These are phyloP conservation scores for Heliangelus exortis DNA, from an alignment of 2,797 vertebrate genomes.

Conservation along the genomic window DNA sequence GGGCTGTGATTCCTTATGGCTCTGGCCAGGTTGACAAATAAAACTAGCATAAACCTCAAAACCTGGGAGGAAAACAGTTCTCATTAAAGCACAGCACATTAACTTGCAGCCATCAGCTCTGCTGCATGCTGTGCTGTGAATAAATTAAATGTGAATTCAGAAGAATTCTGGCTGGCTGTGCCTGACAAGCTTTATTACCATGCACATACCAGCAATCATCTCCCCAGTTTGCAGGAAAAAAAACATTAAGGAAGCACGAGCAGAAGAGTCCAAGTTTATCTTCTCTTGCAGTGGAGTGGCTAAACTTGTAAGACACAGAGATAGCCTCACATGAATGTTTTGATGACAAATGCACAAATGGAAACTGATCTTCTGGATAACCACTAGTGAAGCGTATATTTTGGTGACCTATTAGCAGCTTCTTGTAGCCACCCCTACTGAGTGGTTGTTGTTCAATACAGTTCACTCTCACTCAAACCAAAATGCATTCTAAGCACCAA, in stretches of 20 bases:
- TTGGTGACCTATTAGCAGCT: not conserved
- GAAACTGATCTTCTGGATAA: not conserved
- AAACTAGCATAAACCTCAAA: conserved; percentile 62
- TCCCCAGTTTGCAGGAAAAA: not conserved
- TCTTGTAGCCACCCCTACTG: not conserved
- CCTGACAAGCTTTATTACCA: conserved; percentile 51
- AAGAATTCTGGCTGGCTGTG: conserved; percentile 51
- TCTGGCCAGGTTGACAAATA: conserved; percentile 65
- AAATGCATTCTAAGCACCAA: not conserved
- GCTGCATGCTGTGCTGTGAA: conserved; percentile 62
- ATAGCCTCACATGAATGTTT: not conserved
- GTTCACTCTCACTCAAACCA: not conserved
- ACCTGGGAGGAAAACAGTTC: conserved; percentile 66
- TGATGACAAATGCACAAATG: not conserved
- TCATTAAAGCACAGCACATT: conserved; percentile 76
- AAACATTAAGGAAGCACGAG: not conserved
- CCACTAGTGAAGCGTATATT: not conserved
- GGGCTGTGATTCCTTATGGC: conserved; percentile 32
- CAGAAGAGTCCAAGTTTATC: not conserved
- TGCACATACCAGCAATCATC: conserved; percentile 45
- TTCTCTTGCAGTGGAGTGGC: not conserved
- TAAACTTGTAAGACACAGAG: not conserved
- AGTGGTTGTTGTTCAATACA: not conserved
- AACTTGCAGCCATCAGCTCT: conserved; percentile 69
- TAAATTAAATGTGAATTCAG: conserved; percentile 74